A percentile compares a stretch with the other conserved stretches of the same genome.
Conservation (phyloP, 2,888 invertebrate species). For the Salpingus planirostris region DNA sequence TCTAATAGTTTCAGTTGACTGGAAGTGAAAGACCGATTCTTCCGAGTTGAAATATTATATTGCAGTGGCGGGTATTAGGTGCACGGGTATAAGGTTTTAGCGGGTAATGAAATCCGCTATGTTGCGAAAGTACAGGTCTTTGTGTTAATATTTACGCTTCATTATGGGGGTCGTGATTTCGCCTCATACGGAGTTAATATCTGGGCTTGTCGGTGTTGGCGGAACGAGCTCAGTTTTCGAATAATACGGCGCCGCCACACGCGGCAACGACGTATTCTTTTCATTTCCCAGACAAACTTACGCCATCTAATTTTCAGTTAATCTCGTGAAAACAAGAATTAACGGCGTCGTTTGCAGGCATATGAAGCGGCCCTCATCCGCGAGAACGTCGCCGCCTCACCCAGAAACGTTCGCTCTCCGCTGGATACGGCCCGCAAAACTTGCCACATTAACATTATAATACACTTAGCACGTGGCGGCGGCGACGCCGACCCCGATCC, state of each 20-base stretch:
- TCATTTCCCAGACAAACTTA: conserved; percentile 41
- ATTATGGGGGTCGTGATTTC: conserved; percentile 27
- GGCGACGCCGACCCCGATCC: too few species aligned
- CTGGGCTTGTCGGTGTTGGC: conserved; percentile 10
- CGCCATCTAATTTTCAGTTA: conserved; percentile 45
- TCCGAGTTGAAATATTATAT: too few species aligned
- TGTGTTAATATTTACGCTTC: conserved; percentile 35
- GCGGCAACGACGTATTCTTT: conserved; percentile 41
- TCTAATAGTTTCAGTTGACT: too few species aligned
- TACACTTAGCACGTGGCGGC: conserved; percentile 41
- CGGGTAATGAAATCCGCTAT: too few species aligned
- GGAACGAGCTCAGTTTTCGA: conserved; percentile 37
- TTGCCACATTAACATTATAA: conserved; percentile 41
- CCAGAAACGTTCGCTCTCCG: conserved; percentile 25
- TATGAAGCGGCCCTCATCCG: conserved; percentile 37
- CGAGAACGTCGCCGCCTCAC: too few species aligned
- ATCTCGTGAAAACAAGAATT: conserved; percentile 44
- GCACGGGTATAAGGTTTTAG: too few species aligned
- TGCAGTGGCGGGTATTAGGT: too few species aligned
- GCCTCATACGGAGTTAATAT: conserved; percentile 28
- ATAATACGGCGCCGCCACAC: conserved; percentile 37
- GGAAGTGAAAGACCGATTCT: too few species aligned
- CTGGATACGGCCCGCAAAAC: conserved; percentile 37
- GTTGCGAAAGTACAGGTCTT: too few species aligned
- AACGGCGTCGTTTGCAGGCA: conserved; percentile 43